Evolutionary conservation across 2,113 vertebrate genomes (phyloP).

Genomic region (Syngnathus typhle): DNA sequence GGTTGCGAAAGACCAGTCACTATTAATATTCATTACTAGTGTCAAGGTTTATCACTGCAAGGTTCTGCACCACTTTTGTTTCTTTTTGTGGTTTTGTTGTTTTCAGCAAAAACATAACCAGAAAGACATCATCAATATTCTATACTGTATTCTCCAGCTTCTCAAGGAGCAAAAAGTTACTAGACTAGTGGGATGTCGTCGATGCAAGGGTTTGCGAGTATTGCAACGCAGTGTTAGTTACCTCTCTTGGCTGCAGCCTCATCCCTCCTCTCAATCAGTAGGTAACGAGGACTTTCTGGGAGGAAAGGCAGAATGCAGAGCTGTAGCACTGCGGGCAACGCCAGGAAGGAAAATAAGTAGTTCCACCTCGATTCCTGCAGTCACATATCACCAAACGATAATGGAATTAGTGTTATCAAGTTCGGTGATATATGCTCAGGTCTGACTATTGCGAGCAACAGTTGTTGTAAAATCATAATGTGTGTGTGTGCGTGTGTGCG

Average conservation of each 20-base stretch:
- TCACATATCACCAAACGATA: not conserved
- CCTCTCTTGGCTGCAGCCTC: constrained; percentile 78
- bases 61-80: too few species aligned
- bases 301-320: constrained; percentile 81
- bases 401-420: not conserved
- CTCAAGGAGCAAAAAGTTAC: too few species aligned
- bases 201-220: too few species aligned
- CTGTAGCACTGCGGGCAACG: constrained; percentile 78
- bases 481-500: too few species aligned
- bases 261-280: constrained; percentile 84
- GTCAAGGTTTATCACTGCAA: too few species aligned
- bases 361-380: constrained; percentile 83
- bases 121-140: too few species aligned
- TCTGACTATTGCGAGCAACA: not conserved
- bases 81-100: too few species aligned
- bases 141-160: too few species aligned
- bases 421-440: not conserved
- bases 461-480: not conserved
- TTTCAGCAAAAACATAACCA: too few species aligned
- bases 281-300: constrained; percentile 87
- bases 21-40: too few species aligned
- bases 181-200: too few species aligned
- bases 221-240: constrained; percentile 32
- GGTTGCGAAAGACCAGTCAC: too few species aligned
- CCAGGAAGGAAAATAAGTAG: constrained; percentile 79